Conservation (phyloP, 2,113 vertebrate genomes). For the Artemisiospiza belli region DNA sequence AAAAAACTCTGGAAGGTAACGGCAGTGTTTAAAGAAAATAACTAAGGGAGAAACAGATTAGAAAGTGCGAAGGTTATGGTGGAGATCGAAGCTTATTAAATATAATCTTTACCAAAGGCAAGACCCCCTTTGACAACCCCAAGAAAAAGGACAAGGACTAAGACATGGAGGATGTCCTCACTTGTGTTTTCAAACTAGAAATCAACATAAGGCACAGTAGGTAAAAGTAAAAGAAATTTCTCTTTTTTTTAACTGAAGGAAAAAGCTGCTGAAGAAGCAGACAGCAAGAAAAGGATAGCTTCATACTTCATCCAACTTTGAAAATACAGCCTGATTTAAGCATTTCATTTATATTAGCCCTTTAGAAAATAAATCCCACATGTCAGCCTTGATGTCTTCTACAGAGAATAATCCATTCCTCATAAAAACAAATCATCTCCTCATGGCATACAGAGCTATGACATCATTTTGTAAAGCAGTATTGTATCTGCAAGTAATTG, state of each 20-base stretch:
- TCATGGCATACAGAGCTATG: not conserved
- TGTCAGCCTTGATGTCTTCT: not conserved
- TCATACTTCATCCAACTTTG: not conserved
- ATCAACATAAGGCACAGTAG: not conserved
- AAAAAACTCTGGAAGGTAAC: not conserved
- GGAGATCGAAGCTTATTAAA: not conserved
- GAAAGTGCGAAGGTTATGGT: not conserved
- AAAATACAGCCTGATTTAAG: not conserved
- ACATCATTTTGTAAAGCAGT: not conserved
- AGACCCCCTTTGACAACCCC: not conserved
- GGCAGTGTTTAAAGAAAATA: not conserved
- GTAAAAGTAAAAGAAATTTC: not conserved
- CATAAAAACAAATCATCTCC: not conserved
- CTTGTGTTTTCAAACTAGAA: not conserved
- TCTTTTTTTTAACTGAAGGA: not conserved
- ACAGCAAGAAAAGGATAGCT: not conserved
- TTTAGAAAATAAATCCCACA: not conserved
- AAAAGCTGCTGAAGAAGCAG: not conserved
- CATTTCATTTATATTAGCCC: not conserved
- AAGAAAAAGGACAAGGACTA: not conserved
- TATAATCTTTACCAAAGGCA: not conserved
- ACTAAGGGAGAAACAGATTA: not conserved
- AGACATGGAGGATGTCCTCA: accelerated
- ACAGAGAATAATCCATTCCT: not conserved
- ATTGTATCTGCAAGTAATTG: not conserved